Evolutionary conservation across 2,888 invertebrate genomes (phyloP).

Genomic region (Tricholauxania praeusta): DNA sequence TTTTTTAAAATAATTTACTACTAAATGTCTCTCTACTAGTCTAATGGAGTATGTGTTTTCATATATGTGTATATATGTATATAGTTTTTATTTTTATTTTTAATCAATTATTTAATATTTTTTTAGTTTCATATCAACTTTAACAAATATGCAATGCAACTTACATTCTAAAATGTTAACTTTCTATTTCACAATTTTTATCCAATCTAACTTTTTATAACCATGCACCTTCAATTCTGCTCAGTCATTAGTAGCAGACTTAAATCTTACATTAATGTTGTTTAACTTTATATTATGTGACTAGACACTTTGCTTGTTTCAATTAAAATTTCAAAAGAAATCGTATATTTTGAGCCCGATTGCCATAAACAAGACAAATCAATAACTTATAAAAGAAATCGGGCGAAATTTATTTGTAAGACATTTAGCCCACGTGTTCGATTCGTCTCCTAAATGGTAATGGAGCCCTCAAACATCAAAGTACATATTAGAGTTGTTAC

Average conservation of each 20-base stretch:
- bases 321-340: conserved; percentile 5
- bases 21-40: no score
- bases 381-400: no score
- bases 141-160: conserved; percentile 48
- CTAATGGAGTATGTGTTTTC: no score
- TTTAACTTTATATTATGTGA: conserved; percentile 29
- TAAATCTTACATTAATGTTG: conserved; percentile 24
- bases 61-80: background rate
- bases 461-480: no score
- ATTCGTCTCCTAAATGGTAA: no score
- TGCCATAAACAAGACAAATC: no score
- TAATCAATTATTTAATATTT: background rate
- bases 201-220: conserved; percentile 49
- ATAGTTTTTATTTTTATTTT: conserved; percentile 17
- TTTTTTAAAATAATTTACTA: no score
- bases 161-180: conserved; percentile 64
- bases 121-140: conserved; percentile 49
- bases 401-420: no score
- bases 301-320: conserved; percentile 30
- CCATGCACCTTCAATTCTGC: conserved; percentile 4
- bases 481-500: no score
- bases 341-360: no score
- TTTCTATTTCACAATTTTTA: conserved; percentile 65
- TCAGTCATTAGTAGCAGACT: conserved; percentile 2
- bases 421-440: no score